These are phyloP conservation scores for Crocuta crocuta DNA, from an alignment of 2,113 vertebrate species.

Conservation along the genomic window DNA sequence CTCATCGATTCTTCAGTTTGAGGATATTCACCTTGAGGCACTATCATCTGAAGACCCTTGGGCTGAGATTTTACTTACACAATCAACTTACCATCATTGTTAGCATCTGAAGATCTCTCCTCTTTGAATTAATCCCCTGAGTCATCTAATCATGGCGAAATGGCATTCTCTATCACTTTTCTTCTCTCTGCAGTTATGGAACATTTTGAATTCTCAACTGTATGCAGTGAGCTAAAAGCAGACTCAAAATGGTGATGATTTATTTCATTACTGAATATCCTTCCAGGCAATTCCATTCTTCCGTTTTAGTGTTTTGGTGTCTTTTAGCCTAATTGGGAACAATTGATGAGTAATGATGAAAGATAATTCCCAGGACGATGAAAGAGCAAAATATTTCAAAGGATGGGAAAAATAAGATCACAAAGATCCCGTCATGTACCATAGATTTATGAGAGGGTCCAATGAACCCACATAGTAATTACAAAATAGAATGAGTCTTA, in stretches of 20 bases:
- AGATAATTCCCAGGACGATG: not conserved
- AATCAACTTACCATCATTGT: accelerated
- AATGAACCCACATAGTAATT: not conserved
- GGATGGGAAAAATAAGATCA: slow-evolving; percentile 15
- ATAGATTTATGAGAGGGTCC: not conserved
- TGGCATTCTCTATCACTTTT: not conserved
- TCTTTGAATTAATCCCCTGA: not conserved
- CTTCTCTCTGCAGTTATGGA: not conserved
- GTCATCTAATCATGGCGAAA: not conserved
- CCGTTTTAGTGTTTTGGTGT: not conserved
- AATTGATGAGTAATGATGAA: not conserved
- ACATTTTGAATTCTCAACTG: not conserved
- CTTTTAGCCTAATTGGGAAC: not conserved
- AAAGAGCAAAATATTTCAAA: not conserved
- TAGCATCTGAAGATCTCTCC: not conserved
- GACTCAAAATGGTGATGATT: not conserved
- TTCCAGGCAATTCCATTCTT: not conserved
- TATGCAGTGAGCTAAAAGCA: not conserved
- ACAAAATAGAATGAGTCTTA: not conserved
- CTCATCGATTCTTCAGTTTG: not conserved
- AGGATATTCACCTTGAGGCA: not conserved
- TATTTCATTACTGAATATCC: not conserved
- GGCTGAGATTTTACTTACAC: not conserved
- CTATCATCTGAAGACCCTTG: not conserved
- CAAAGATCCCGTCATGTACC: not conserved